Percentiles rank a stretch among this genome's conserved stretches.
phyloP scores from a whole-genome alignment of 2,797 vertebrate genomes.

The Limosa lapponica region DNA sequence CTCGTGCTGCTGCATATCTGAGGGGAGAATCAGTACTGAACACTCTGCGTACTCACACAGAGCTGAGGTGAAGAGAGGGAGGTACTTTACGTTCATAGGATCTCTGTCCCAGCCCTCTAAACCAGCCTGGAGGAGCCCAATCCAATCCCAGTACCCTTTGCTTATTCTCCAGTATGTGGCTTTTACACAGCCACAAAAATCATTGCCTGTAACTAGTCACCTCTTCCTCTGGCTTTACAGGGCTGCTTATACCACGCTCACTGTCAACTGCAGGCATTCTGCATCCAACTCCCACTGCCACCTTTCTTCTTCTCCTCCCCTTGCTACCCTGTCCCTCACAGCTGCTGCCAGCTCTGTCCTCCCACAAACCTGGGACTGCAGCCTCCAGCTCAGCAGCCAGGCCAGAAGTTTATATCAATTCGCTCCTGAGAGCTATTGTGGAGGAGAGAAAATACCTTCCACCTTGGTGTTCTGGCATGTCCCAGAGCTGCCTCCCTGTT shows the following conservation, averaged over 20 bases:
- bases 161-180: not conserved
- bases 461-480: too few relatives aligned
- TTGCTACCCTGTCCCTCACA: not conserved
- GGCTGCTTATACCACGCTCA: not conserved
- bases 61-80: not conserved
- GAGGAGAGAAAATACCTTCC: not conserved
- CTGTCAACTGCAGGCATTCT: not conserved
- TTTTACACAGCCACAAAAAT: not conserved
- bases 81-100: not conserved
- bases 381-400: not conserved
- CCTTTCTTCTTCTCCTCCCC: not conserved
- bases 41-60: not conserved
- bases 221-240: not conserved
- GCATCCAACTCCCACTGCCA: not conserved
- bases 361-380: not conserved
- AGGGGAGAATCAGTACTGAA: slow-evolving; percentile 5
- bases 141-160: not conserved
- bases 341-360: not conserved
- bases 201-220: not conserved
- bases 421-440: not conserved
- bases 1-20: slow-evolving; percentile 96
- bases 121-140: not conserved
- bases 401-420: not conserved
- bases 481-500: not conserved
- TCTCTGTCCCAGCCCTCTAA: not conserved